Percentiles rank a stretch among this genome's conserved stretches.
Evolutionary conservation across 2,888 invertebrate genomes (phyloP).

Genomic region (Aleiodes alternator): DNA sequence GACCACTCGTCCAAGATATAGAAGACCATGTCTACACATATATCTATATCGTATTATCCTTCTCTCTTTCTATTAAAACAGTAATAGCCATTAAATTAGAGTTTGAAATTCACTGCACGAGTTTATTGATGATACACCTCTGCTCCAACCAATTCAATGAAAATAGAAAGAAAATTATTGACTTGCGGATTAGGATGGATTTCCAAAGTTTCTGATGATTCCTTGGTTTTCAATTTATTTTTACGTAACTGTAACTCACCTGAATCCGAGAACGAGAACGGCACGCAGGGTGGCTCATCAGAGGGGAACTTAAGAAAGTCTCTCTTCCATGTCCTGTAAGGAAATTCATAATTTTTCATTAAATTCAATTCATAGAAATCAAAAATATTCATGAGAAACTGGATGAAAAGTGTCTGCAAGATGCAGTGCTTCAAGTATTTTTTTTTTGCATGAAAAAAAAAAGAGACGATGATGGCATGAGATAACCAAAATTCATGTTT

Average conservation of each 20-base stretch:
- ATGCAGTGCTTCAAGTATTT: too few relatives aligned
- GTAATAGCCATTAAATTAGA: not conserved
- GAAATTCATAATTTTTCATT: constrained; percentile 61
- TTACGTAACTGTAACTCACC: constrained; percentile 47
- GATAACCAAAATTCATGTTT: constrained; percentile 53
- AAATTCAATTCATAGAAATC: too few relatives aligned
- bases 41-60: not conserved
- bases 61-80: not conserved
- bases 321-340: constrained; percentile 47
- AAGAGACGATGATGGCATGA: constrained; percentile 42
- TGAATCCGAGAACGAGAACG: constrained; percentile 56
- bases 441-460: not conserved
- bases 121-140: constrained; percentile 18
- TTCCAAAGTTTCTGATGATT: constrained; percentile 15
- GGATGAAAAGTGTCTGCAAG: too few relatives aligned
- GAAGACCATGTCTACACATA: constrained; percentile 8
- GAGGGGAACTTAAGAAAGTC: constrained; percentile 64
- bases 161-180: not conserved
- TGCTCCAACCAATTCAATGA: not conserved
- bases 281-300: constrained; percentile 68
- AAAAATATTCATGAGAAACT: too few relatives aligned
- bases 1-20: constrained; percentile 72
- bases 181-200: not conserved
- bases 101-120: constrained; percentile 8
- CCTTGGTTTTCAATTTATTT: not conserved